Percentiles rank a stretch among this genome's conserved stretches.
Evolutionary conservation across 2,113 vertebrate species (phyloP).

Genomic region (Oriolus oriolus): DNA sequence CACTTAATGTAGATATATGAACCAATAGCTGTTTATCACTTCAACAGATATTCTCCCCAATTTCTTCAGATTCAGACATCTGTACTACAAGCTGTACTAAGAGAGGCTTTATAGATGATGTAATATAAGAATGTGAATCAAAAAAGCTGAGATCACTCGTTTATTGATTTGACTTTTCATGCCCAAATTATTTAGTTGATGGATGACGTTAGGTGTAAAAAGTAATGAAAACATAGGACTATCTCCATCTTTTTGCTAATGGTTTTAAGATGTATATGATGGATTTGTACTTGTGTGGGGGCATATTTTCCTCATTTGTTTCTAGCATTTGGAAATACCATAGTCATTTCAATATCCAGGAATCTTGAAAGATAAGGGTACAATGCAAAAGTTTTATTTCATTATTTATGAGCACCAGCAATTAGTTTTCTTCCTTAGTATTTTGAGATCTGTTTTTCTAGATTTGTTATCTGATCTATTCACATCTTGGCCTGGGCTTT

Average conservation of each 20-base stretch:
- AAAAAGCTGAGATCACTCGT: conserved; percentile 77
- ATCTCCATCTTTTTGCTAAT: not conserved
- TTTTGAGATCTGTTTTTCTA: not conserved
- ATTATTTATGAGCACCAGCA: not conserved
- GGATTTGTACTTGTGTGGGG: not conserved
- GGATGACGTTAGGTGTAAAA: conserved; percentile 25
- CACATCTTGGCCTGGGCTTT: not conserved
- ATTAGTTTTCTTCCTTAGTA: not conserved
- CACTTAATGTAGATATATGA: conserved; percentile 75
- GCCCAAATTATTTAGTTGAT: conserved; percentile 74
- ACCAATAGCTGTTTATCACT: conserved; percentile 73
- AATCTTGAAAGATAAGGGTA: not conserved
- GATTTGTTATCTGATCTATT: not conserved
- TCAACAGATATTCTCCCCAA: conserved; percentile 67
- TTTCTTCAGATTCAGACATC: conserved; percentile 57
- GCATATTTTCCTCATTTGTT: not conserved
- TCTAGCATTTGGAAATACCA: not conserved
- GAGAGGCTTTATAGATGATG: conserved; percentile 67
- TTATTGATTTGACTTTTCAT: conserved; percentile 81
- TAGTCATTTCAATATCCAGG: not conserved
- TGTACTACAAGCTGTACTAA: conserved; percentile 52
- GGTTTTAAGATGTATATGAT: not conserved
- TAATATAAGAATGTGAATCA: conserved; percentile 72
- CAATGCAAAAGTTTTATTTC: not conserved
- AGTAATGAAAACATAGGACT: not conserved